These are phyloP conservation scores for Gymnocephalus cernua DNA, from an alignment of 2,113 vertebrate species.

Conservation along the genomic window DNA sequence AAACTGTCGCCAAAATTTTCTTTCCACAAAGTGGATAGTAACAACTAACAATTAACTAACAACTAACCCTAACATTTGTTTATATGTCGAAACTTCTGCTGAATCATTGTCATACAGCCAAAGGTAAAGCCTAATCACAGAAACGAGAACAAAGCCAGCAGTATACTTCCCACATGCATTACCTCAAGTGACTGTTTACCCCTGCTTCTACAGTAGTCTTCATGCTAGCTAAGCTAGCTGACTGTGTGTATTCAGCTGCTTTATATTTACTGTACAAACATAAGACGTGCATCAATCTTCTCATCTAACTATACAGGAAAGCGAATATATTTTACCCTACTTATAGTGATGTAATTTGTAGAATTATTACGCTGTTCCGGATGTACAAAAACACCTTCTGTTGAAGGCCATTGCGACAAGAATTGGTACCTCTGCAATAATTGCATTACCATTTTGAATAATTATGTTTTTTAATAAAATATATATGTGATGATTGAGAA, in stretches of 20 bases:
- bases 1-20: no score
- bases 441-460: no score
- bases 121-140: background rate
- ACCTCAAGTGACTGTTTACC: no score
- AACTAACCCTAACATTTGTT: no score
- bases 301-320: background rate
- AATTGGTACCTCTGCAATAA: no score
- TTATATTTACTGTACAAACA: background rate
- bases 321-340: background rate
- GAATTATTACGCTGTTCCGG: background rate
- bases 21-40: no score
- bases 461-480: no score
- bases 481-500: no score
- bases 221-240: background rate
- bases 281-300: background rate
- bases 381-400: no score
- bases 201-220: constrained; percentile 5
- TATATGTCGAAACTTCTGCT: background rate
- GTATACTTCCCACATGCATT: no score
- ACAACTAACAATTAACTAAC: no score
- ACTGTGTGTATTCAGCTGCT: background rate
- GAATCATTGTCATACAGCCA: background rate
- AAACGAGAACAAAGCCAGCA: background rate
- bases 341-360: background rate
- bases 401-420: no score